phyloP scores from a whole-genome alignment of 2,113 vertebrate species.

The Sinocyclocheilus anophthalmus region DNA sequence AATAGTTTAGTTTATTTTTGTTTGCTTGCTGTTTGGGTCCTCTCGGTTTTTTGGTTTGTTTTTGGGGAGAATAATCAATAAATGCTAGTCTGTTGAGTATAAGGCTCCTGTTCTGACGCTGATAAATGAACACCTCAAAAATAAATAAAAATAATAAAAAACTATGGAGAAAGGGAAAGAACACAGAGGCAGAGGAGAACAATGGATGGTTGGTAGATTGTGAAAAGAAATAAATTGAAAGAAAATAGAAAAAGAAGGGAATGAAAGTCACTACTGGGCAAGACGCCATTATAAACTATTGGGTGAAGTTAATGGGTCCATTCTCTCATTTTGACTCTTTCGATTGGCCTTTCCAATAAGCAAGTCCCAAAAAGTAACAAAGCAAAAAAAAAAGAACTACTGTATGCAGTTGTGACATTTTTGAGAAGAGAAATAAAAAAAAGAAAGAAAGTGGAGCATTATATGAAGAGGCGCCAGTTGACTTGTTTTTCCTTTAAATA shows the following conservation, averaged over 20 bases:
- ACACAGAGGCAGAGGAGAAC: background rate
- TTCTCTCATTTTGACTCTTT: slow-evolving; percentile 23
- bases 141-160: slow-evolving; percentile 32
- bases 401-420: background rate
- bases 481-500: background rate
- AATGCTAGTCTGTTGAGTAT: slow-evolving; percentile 34
- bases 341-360: slow-evolving; percentile 7
- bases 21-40: background rate
- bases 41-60: slow-evolving; percentile 4
- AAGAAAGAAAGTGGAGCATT: background rate
- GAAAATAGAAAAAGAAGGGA: slow-evolving; percentile 19
- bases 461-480: background rate
- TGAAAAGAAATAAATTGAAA: slow-evolving; percentile 22
- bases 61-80: slow-evolving; percentile 35
- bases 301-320: slow-evolving; percentile 23
- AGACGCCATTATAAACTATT: slow-evolving; percentile 29
- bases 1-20: background rate
- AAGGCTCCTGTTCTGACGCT: slow-evolving; percentile 36
- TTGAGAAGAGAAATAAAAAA: background rate
- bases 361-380: background rate
- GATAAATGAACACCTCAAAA: slow-evolving; percentile 45
- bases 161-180: slow-evolving; percentile 12
- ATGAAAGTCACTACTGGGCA: slow-evolving; percentile 7
- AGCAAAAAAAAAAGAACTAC: background rate
- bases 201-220: slow-evolving; percentile 27